Base-by-base conservation (phyloP, 2,113 vertebrate species). In the Eudyptes chrysolophus region DNA sequence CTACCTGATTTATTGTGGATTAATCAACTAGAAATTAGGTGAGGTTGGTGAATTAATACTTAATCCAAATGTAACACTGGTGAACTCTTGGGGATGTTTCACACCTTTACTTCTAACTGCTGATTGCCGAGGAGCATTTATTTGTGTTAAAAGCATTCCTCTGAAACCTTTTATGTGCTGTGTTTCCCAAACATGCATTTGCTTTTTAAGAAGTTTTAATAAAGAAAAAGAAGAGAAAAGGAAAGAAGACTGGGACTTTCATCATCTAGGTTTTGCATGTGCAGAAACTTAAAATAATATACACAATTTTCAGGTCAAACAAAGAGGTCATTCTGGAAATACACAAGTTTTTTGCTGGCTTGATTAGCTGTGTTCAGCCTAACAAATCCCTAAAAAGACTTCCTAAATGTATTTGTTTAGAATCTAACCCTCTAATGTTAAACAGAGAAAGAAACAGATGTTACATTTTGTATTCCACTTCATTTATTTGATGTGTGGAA, bases 231-330 rank as follows among this genome's bases (percentile, higher is more conserved):
- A 60, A 34, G 38, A 38, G 69, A 62, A 55, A 60, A 77, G 70
- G 27, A 46, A 69, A 65, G 62, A 85, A 19, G 62, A 65, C 30
- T 46, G 83, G 11, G 83, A 48, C 77, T 96, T 94, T 94, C 79
- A 92, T 92, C 83, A 74, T 74, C 22, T 54, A 60, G 72, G 42
- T 88, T 88, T 88, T 92, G 88, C 88, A 88, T 94, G 90, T 95
- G 90, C 77, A 94, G 90, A 57, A 95, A 92, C 82, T 96, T 97
- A 89, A 84, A 96, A 97, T 89, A 97, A 97, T 97, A 97, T 92
- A 97, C 95, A 95, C 24, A 34, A 36, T 94, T 97, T 95, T 92
- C 71, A 89, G 95, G 97, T 97, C 96, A 97, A 97, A 94, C 86
- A 88, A 81, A 97, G 88, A 66, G 94, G 95, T 97, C 97, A 68